Evolutionary conservation across 2,113 vertebrate genomes (phyloP).

Genomic region (Malurus melanocephalus): DNA sequence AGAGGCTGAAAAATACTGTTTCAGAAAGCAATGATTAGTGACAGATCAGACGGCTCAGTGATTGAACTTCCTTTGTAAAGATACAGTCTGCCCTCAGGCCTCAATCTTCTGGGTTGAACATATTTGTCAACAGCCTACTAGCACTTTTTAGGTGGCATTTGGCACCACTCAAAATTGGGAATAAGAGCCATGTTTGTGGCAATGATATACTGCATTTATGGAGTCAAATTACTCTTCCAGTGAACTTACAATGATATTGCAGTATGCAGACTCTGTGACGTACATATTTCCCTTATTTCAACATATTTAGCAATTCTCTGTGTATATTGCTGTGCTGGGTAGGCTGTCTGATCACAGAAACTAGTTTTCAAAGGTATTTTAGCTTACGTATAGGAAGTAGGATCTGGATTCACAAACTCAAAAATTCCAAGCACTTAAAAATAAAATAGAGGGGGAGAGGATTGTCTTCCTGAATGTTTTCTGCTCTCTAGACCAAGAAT

Average conservation of each 20-base stretch:
- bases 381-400: not conserved
- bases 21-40: not conserved
- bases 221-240: not conserved
- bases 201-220: not conserved
- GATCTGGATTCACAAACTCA: not conserved
- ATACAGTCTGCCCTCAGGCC: not conserved
- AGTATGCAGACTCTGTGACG: not conserved
- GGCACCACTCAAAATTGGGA: not conserved
- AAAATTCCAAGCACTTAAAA: not conserved
- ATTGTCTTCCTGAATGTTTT: not conserved
- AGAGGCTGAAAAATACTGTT: not conserved
- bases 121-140: conserved; percentile 11
- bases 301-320: not conserved
- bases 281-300: not conserved
- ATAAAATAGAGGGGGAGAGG: not conserved
- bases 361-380: not conserved
- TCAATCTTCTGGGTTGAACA: not conserved
- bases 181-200: not conserved
- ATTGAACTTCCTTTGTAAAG: not conserved
- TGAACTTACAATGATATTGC: not conserved
- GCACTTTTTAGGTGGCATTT: not conserved
- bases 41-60: not conserved
- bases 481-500: not conserved
- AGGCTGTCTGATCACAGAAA: not conserved
- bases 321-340: not conserved